Evolutionary conservation across 2,113 vertebrate species (phyloP), one percentile per base, ranked within the genome.

Genomic region (Cromileptes altivelis): DNA sequence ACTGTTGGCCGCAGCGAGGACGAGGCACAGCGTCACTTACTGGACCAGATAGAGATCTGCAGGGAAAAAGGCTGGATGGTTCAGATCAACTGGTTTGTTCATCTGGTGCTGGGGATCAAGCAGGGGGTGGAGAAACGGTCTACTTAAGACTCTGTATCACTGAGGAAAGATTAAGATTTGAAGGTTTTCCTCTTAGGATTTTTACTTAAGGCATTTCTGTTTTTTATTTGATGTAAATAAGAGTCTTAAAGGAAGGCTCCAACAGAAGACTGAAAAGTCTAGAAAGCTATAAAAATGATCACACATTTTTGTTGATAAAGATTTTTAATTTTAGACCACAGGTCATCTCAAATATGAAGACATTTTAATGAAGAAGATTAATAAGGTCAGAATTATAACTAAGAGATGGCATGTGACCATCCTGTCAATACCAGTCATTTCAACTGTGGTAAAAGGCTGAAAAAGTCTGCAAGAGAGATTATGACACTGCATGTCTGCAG

Each of bases 41-140:
- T 99, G 84, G 98, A 99, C 81, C 98, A 99, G 94, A 99, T 99
- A 12, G 98, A 99, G 92, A 97, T 99, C 85, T 99, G 98, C 93
- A 95, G 98, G 88, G 98, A 99, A 90, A 99, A 99, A 88, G 98
- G 98, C 71, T 99, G 98, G 98, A 99, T 98, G 4, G 98, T 99
- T 57, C 98, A 99, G 85, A 97, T 99, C 87, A 99, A 99, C 91
- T 99, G 98, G 98, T 99, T 99, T 89, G 94, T 99, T 60, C 98
- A 99, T 79, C 95, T 99, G 91, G 98, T 99, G 79, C 96, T 99
- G 61, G 98, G 98, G 71, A 99, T 99, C 92, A 99, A 99, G 85
- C 98, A 99, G 94, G 98, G 98, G 11, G 97, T 97, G 79, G 98
- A 99, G 86, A 99, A 99, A 82, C 96, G 97, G 25, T 99, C 98